A percentile compares a stretch with the other conserved stretches of the same genome.
Evolutionary conservation across 2,888 invertebrate species (phyloP).

Genomic region (Drosophila mayaguana): DNA sequence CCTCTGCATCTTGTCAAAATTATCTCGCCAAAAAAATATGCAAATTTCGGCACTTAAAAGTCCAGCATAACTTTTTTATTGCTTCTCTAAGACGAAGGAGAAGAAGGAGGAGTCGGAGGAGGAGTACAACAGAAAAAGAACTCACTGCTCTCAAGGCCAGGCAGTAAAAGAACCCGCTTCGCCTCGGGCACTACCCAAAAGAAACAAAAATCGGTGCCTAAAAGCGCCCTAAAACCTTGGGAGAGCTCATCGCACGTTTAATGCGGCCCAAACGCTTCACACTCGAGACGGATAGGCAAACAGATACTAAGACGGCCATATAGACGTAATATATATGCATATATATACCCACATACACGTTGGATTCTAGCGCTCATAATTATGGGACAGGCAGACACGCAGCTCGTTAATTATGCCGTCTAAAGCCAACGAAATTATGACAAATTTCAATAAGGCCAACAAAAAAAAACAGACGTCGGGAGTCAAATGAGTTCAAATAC

Average conservation of each 20-base stretch:
- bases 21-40: constrained; percentile 40
- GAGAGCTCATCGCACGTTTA: constrained; percentile 68
- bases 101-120: neutral
- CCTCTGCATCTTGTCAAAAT: constrained; percentile 21
- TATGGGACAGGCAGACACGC: constrained; percentile 48
- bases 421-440: constrained; percentile 74
- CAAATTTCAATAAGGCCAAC: constrained; percentile 71
- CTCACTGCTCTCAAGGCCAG: constrained; percentile 40
- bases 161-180: constrained; percentile 42
- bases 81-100: neutral
- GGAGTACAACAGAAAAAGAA: neutral
- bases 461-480: constrained; percentile 37
- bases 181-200: constrained; percentile 44
- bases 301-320: constrained; percentile 19
- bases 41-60: constrained; percentile 44
- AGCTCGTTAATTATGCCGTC: constrained; percentile 77
- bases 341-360: neutral
- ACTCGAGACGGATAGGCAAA: constrained; percentile 27
- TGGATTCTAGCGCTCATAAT: constrained; percentile 68
- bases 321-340: neutral
- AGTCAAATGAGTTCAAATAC: constrained; percentile 80
- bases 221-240: constrained; percentile 67
- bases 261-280: constrained; percentile 51
- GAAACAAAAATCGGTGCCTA: constrained; percentile 8
- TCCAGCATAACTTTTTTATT: constrained; percentile 34